Evolutionary conservation across 2,888 invertebrate genomes (phyloP), one percentile per base, ranked within the genome.

Genomic region (Ctena decussata): DNA sequence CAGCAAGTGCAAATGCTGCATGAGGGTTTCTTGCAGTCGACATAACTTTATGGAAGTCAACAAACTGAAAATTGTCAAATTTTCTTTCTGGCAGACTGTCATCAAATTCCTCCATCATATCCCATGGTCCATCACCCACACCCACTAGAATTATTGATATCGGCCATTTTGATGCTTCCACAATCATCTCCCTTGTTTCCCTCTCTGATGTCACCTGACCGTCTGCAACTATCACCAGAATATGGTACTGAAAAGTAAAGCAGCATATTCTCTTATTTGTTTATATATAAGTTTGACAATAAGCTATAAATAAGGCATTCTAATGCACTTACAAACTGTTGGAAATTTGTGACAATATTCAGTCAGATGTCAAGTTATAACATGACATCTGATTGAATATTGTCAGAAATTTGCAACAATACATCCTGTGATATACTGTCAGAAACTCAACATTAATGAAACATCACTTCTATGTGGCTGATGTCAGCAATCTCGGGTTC

Each of bases 21-120:
- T 91, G 91, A 1, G 94, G 93, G 78, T 93, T 94, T 49, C 92
- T 89, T 0, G 93, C 93, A 5, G 90, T 91, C 3, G 92, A 80
- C 69, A 95, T 92, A 27, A 96, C 93, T 78, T 94, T 93, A 87
- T 96, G 95, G 91, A 96, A 96, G 84, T 96, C 96, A 37, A 96
- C 96, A 92, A 96, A 96, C 88, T 96, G 96, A 93, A 96, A 96
- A 92, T 96, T 96, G 93, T 96, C 96, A 95, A 96, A 96, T 73
- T 96, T 95, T 70, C 96, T 92, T 80, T 95, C 93, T 1, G 96
- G 96, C 21, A 96, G 92, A 0, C 95, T 94, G 83, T 96, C 96
- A 91, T 96, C 96, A 92, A 96, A 96, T 74, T 96, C 96, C 70
- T 95, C 94, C 96, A 96, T 96, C 93, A 96, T 96, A 46, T 96